Conservation (phyloP, 2,888 invertebrate genomes). For the Asteroscopus sphinx region DNA sequence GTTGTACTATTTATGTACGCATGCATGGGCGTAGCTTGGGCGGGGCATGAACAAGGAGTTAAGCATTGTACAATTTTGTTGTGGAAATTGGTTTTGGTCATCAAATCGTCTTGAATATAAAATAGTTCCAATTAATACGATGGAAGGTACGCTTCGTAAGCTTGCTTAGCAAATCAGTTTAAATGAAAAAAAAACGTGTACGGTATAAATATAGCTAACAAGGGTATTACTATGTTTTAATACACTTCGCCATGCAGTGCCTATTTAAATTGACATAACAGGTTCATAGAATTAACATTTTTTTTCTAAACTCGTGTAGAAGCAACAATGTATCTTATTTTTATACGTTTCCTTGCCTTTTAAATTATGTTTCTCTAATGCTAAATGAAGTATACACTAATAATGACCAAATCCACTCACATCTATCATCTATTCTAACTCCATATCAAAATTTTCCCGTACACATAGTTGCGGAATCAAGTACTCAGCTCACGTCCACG, state of each 20-base stretch:
- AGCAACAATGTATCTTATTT: too few species aligned
- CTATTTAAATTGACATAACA: too few species aligned
- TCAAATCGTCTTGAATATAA: too few species aligned
- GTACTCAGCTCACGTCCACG: slow-evolving; percentile 74
- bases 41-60: slow-evolving; percentile 24
- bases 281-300: too few species aligned
- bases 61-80: slow-evolving; percentile 26
- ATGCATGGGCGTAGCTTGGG: slow-evolving; percentile 39
- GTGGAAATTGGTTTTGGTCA: slow-evolving; percentile 2
- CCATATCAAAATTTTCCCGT: slow-evolving; percentile 42
- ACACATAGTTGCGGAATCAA: slow-evolving; percentile 66
- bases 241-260: too few species aligned
- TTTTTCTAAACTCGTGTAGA: too few species aligned
- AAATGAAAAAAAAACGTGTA: too few species aligned
- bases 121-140: slow-evolving; percentile 20
- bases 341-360: too few species aligned
- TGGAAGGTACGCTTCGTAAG: not conserved
- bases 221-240: too few species aligned
- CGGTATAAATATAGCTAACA: too few species aligned
- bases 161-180: too few species aligned
- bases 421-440: slow-evolving; percentile 7
- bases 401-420: slow-evolving; percentile 20
- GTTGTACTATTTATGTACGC: slow-evolving; percentile 30
- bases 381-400: not conserved
- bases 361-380: too few species aligned